phyloP scores from a whole-genome alignment of 2,888 invertebrate genomes.

The Coelinius sp. region DNA sequence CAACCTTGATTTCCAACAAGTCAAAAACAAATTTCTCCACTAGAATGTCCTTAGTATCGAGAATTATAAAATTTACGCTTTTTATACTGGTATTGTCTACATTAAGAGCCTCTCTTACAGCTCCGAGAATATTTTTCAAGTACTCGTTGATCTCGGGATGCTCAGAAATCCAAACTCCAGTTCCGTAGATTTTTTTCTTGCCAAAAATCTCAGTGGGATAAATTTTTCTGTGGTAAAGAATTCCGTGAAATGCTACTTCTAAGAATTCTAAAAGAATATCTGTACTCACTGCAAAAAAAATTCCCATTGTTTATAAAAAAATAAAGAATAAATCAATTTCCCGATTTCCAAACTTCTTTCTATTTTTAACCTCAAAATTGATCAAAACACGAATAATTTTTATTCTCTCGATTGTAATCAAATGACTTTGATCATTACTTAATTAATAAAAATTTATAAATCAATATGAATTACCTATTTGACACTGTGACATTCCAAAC shows the following conservation, averaged over 20 bases:
- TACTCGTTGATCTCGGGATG: conserved; percentile 80
- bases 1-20: conserved; percentile 59
- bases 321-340: not conserved
- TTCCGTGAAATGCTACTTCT: conserved; percentile 77
- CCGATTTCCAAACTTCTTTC: not conserved
- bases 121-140: conserved; percentile 58
- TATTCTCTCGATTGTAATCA: not conserved
- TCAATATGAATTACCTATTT: conserved; percentile 19
- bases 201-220: conserved; percentile 79
- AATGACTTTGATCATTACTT: not conserved
- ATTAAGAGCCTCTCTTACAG: conserved; percentile 66
- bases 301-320: not conserved
- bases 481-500: conserved; percentile 29
- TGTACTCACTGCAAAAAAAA: conserved; percentile 67
- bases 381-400: not conserved
- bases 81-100: conserved; percentile 71
- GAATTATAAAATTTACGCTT: conserved; percentile 73
- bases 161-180: conserved; percentile 74
- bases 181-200: conserved; percentile 76
- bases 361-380: not conserved
- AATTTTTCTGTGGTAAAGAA: conserved; percentile 75
- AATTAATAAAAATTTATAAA: not conserved
- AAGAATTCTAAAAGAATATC: conserved; percentile 79
- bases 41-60: conserved; percentile 68
- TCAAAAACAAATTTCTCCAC: conserved; percentile 72